Evolutionary conservation across 2,888 invertebrate species (phyloP), one percentile per base, ranked within the genome.

Genomic region (Sphaeridia pumilis): DNA sequence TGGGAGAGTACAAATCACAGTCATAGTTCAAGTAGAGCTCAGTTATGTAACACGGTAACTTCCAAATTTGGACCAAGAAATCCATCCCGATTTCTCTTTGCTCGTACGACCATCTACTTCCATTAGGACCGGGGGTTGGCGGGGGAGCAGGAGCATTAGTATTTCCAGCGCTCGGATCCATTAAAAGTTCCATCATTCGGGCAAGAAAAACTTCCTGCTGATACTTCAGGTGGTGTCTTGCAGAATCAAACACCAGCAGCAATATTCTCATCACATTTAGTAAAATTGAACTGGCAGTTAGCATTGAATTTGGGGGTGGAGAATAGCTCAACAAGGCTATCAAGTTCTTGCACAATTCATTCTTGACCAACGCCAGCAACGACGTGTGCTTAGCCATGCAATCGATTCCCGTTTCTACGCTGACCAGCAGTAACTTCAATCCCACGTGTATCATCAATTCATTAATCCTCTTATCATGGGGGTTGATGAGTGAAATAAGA

Each of bases 21-120:
- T 99, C 98, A 68, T 92, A 99, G 72, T 99, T 99, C 2, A 98
- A 75, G 70, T 94, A 99, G 17, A 99, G 72, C 71, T 99, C 98
- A 0, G 93, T 87, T 20, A 95, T 90, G 44, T 98, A 77, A 0
- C 94, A 94, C 0, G 97, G 95, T 68, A 98, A 87, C 58, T 89
- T 79, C 81, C 94, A 94, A 66, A 98, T 74, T 70, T 94, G 89
- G 0, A 92, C 80, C 17, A 98, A 75, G 61, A 79, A 76, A 66
- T 79, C 94, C 42, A 98, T 71, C 0, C 95, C 90, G 60, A 95
- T 83, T 73, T 98, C 97, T 66, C 85, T 82, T 57, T 87, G 80
- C 67, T 92, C 90, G 70, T 93, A 94, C 26, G 53, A 58, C 64
- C 64, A 64, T 25, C 51, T 49, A 14, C 4, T 25, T 2, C 24